These are phyloP conservation scores for Scomber colias DNA, from an alignment of 2,113 vertebrate species.

Conservation along the genomic window DNA sequence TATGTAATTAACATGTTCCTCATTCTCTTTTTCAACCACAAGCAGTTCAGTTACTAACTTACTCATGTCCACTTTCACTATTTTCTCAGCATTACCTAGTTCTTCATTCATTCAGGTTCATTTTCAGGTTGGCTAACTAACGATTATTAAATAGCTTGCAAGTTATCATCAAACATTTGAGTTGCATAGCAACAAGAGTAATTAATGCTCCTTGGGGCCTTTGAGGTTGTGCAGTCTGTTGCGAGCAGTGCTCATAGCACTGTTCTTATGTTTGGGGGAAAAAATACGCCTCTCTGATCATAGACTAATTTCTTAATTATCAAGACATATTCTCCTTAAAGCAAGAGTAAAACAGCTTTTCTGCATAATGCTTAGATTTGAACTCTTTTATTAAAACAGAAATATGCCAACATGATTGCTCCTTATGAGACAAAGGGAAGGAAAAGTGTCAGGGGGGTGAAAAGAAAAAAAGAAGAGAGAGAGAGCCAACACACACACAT, in stretches of 20 bases:
- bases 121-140: constrained; percentile 16
- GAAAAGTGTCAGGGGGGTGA: background rate
- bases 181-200: constrained; percentile 58
- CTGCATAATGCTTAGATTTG: background rate
- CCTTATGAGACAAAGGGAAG: background rate
- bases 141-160: constrained; percentile 34
- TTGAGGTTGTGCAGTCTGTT: constrained; percentile 27
- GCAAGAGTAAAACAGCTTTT: background rate
- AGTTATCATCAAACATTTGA: constrained; percentile 31
- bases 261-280: background rate
- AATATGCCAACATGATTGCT: background rate
- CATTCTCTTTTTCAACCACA: background rate
- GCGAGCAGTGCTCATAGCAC: constrained; percentile 4
- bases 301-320: constrained; percentile 22
- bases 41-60: background rate
- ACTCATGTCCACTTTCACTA: background rate
- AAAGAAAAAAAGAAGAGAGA: background rate
- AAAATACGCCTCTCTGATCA: background rate
- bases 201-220: constrained; percentile 38
- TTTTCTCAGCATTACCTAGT: background rate
- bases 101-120: constrained; percentile 25
- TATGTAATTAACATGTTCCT: background rate
- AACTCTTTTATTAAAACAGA: background rate
- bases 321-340: background rate
- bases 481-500: constrained; percentile 5